phyloP scores from a whole-genome alignment of 2,113 vertebrate species.

The Saccopteryx leptura region DNA sequence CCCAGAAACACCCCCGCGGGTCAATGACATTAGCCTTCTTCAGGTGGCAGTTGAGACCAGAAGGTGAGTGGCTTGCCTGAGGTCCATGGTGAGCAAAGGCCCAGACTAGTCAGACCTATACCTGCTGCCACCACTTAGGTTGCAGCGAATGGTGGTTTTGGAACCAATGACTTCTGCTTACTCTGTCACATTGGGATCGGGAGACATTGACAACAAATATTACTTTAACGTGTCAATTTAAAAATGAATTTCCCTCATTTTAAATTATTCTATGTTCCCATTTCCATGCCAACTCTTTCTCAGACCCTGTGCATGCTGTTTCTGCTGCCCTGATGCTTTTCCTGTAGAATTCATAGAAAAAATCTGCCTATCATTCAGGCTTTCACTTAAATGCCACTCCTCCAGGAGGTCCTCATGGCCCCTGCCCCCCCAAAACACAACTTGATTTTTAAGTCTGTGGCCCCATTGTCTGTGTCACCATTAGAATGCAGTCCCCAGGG shows the following conservation, averaged over 20 bases:
- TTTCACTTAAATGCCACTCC: background rate
- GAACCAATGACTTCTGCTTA: background rate
- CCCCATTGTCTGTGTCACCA: background rate
- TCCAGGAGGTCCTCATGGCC: background rate
- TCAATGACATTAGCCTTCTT: background rate
- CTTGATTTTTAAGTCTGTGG: background rate
- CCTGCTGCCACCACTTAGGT: accelerated
- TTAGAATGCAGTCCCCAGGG: background rate
- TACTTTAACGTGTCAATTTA: background rate
- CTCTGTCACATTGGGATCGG: background rate
- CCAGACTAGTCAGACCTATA: background rate
- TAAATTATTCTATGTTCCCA: background rate
- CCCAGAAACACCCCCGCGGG: background rate
- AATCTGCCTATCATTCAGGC: background rate
- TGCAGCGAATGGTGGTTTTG: background rate
- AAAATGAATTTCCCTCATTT: background rate
- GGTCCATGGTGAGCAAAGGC: accelerated
- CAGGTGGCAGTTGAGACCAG: accelerated
- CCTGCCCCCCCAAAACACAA: background rate
- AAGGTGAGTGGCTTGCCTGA: background rate
- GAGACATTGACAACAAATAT: background rate
- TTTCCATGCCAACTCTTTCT: background rate
- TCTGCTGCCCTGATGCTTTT: background rate
- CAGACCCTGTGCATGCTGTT: background rate
- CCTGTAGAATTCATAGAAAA: background rate